These are phyloP conservation scores for Monopis laevigella DNA, from an alignment of 2,888 invertebrate species.

Conservation along the genomic window DNA sequence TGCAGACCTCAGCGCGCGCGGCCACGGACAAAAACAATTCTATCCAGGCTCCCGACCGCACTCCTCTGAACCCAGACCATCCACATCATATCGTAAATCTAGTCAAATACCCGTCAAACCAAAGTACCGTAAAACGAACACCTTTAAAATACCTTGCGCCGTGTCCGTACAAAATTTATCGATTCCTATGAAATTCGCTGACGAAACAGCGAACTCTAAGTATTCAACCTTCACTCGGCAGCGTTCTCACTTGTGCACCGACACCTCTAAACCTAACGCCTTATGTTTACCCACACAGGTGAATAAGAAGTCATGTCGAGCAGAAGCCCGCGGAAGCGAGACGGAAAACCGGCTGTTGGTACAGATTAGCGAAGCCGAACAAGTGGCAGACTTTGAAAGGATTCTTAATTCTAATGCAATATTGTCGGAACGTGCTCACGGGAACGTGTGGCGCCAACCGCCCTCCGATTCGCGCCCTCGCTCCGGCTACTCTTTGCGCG, in stretches of 20 bases:
- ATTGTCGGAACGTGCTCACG: slow-evolving; percentile 48
- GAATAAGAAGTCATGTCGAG: slow-evolving; percentile 53
- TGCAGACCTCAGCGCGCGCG: slow-evolving; percentile 39
- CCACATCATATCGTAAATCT: slow-evolving; percentile 16
- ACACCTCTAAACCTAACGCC: too few relatives aligned
- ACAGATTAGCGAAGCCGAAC: slow-evolving; percentile 69
- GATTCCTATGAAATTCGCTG: slow-evolving; percentile 54
- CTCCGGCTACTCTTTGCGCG: slow-evolving; percentile 50
- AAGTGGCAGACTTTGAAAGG: slow-evolving; percentile 70
- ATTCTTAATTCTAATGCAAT: slow-evolving; percentile 69
- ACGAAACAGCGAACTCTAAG: slow-evolving; percentile 21
- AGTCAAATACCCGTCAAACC: slow-evolving; percentile 37
- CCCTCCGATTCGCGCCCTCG: slow-evolving; percentile 44
- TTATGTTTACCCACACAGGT: slow-evolving; percentile 47
- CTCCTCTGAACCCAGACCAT: slow-evolving; percentile 16
- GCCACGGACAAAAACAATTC: slow-evolving; percentile 34
- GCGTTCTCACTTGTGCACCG: slow-evolving; percentile 7
- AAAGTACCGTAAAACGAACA: slow-evolving; percentile 35
- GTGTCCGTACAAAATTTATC: slow-evolving; percentile 49
- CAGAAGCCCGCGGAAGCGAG: slow-evolving; percentile 32
- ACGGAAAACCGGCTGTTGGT: slow-evolving; percentile 61
- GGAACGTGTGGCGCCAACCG: slow-evolving; percentile 52
- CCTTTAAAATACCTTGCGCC: slow-evolving; percentile 45
- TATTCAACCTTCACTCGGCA: slow-evolving; percentile 44
- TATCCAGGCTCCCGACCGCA: slow-evolving; percentile 24